A percentile compares a stretch with the other conserved stretches of the same genome.
These are phyloP conservation scores for Notiomystis cincta DNA, from an alignment of 2,113 vertebrate genomes.

Conservation along the genomic window DNA sequence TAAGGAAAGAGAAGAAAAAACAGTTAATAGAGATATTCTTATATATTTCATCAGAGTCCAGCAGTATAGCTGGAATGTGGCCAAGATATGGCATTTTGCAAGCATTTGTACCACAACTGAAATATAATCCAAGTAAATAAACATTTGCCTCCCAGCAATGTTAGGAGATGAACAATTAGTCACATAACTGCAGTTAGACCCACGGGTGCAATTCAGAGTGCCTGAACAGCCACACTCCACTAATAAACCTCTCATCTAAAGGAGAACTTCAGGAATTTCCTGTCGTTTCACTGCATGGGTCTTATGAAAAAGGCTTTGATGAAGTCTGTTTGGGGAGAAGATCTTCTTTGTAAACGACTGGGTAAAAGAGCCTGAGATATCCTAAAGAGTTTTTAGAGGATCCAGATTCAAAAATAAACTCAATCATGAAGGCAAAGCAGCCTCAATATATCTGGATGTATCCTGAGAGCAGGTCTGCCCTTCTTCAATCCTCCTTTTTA, in stretches of 20 bases:
- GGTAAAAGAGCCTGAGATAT: neutral
- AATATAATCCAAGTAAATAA: neutral
- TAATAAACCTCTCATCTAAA: neutral
- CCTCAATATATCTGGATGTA: neutral
- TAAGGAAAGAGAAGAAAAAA: neutral
- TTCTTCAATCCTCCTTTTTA: neutral
- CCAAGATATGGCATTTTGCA: neutral
- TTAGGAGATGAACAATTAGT: neutral
- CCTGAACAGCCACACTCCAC: rapidly evolving
- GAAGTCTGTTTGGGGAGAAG: neutral
- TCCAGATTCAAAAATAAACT: neutral
- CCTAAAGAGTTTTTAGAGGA: neutral
- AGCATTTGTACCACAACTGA: neutral
- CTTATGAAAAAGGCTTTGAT: neutral
- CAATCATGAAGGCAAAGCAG: neutral
- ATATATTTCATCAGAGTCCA: neutral
- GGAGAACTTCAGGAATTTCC: neutral
- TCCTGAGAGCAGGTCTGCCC: neutral
- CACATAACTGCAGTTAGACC: neutral
- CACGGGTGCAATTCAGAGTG: neutral
- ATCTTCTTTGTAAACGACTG: neutral
- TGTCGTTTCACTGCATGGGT: neutral
- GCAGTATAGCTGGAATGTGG: neutral
- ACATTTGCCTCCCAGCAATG: neutral
- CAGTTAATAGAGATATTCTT: neutral